These are phyloP conservation scores for Bombus sibiricus DNA, from an alignment of 1,140 invertebrate species.

Conservation along the genomic window DNA sequence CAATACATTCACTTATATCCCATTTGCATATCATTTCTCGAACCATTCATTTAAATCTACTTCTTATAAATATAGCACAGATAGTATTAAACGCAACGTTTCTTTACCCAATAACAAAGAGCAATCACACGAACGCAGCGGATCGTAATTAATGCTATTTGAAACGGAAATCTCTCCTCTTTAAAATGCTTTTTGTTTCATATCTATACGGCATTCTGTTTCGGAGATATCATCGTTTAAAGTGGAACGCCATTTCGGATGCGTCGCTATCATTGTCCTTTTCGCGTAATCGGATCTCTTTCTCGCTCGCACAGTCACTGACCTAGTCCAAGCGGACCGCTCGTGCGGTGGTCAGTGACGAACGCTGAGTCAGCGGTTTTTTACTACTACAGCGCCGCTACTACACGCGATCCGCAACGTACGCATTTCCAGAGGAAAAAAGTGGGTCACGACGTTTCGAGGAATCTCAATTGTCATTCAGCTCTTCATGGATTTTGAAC, in stretches of 20 bases:
- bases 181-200: background rate
- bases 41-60: background rate
- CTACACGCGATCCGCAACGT: background rate
- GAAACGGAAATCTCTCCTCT: background rate
- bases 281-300: background rate
- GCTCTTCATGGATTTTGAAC: background rate
- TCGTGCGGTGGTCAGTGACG: conserved; percentile 4
- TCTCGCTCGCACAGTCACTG: background rate
- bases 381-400: background rate
- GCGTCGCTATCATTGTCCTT: background rate
- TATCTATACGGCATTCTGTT: background rate
- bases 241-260: background rate
- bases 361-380: background rate
- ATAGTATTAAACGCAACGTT: background rate
- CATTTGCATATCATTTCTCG: background rate
- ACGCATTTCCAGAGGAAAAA: background rate
- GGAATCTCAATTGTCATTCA: conserved; percentile 1
- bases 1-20: no score
- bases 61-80: background rate
- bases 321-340: background rate
- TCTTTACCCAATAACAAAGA: background rate
- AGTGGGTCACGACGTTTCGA: conserved; percentile 12
- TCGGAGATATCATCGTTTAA: background rate
- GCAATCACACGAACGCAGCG: accelerated
- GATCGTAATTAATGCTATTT: background rate